phyloP scores from a whole-genome alignment of 2,888 invertebrate species.

The Cephus pulcher region DNA sequence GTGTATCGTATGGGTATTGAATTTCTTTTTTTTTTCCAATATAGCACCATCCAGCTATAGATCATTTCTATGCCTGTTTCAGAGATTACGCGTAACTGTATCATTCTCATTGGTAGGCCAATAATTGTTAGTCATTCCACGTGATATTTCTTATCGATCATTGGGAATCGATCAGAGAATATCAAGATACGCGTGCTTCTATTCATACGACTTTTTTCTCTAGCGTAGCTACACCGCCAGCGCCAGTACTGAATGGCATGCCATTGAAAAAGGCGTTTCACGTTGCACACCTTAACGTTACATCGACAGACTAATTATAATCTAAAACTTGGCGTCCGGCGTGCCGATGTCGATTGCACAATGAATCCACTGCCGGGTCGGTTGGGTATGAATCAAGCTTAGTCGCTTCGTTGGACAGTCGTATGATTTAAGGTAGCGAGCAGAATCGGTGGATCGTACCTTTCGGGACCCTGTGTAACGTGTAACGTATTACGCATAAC shows the following conservation, averaged over 20 bases:
- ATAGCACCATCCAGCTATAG: background rate
- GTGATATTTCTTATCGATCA: background rate
- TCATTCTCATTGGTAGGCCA: background rate
- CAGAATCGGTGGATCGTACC: slow-evolving; percentile 9
- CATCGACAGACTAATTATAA: background rate
- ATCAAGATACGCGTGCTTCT: background rate
- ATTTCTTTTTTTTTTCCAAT: background rate
- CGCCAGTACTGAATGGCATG: background rate
- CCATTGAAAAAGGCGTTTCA: background rate
- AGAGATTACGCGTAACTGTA: background rate
- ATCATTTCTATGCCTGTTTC: background rate
- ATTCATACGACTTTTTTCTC: background rate
- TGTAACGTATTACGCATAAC: slow-evolving; percentile 30
- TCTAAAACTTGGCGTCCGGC: background rate
- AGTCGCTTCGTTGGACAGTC: slow-evolving; percentile 50
- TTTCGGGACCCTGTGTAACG: slow-evolving; percentile 18
- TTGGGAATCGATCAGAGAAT: background rate
- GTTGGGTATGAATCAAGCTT: slow-evolving; percentile 56
- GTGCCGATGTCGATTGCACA: slow-evolving; percentile 9
- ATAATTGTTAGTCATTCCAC: background rate
- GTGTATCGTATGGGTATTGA: background rate
- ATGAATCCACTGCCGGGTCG: slow-evolving; percentile 6
- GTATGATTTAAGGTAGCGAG: slow-evolving; percentile 51
- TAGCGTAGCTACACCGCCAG: background rate
- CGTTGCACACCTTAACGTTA: background rate